A percentile compares a stretch with the other conserved stretches of the same genome.
phyloP scores from a whole-genome alignment of 2,113 vertebrate genomes.

The Columba livia region DNA sequence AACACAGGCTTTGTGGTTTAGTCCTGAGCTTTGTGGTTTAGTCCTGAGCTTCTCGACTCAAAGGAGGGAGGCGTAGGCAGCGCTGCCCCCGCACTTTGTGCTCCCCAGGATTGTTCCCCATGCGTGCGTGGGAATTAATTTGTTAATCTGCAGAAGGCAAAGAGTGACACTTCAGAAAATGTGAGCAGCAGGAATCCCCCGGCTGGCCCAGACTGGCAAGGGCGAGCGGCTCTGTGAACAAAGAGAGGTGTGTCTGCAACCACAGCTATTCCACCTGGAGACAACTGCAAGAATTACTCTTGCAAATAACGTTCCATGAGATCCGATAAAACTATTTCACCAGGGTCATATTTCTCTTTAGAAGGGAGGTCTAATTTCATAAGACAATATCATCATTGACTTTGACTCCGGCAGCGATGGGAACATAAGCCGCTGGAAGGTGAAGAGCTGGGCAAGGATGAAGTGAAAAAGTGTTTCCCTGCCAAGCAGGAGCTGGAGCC shows the following conservation, averaged over 20 bases:
- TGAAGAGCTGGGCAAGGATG: constrained; percentile 11
- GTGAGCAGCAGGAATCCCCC: constrained; percentile 55
- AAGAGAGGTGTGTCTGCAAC: constrained; percentile 70
- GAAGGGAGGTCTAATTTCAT: constrained; percentile 46
- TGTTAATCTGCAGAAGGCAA: neutral
- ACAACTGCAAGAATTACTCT: neutral
- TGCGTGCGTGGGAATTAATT: neutral
- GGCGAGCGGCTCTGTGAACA: constrained; percentile 12
- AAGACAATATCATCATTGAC: constrained; percentile 71
- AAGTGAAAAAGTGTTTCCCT: neutral
- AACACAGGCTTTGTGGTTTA: neutral
- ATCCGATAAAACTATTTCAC: constrained; percentile 45
- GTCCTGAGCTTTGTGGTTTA: too few species aligned
- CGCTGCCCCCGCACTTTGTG: neutral
- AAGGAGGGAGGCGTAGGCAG: neutral
- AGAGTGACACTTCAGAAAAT: constrained; percentile 41
- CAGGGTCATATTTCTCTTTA: constrained; percentile 29
- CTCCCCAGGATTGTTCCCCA: neutral
- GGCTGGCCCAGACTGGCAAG: constrained; percentile 38
- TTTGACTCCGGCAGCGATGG: neutral
- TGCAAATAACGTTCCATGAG: constrained; percentile 43
- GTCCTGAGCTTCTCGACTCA: neutral
- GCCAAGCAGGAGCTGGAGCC: neutral
- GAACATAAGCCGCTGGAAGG: neutral
- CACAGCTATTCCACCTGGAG: constrained; percentile 65